A percentile compares a stretch with the other conserved stretches of the same genome.
These are phyloP conservation scores for Platycheirus albimanus DNA, from an alignment of 2,888 invertebrate genomes.

Conservation along the genomic window DNA sequence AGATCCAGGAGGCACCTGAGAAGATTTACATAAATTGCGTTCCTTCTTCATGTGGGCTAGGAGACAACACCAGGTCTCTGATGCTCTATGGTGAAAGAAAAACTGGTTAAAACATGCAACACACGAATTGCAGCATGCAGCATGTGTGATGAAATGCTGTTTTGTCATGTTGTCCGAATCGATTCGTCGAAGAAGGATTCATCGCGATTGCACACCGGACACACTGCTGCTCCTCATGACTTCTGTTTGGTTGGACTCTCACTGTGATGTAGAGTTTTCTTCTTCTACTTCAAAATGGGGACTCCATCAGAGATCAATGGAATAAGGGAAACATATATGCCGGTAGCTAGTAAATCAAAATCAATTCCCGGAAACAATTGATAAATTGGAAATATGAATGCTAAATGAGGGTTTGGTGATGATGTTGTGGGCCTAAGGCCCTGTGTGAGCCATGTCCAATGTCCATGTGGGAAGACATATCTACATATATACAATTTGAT, in stretches of 20 bases:
- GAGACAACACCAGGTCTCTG: constrained; percentile 19
- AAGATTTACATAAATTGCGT: constrained; percentile 42
- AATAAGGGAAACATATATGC: constrained; percentile 28
- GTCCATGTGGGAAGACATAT: constrained; percentile 28
- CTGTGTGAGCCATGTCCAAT: constrained; percentile 8
- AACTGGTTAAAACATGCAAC: constrained; percentile 60
- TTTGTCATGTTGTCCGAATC: constrained; percentile 68
- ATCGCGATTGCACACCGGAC: constrained; percentile 53
- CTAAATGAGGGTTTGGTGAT: constrained; percentile 32
- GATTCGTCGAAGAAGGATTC: constrained; percentile 68
- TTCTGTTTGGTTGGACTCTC: constrained; percentile 51
- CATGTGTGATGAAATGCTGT: constrained; percentile 57
- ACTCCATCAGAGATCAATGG: constrained; percentile 17
- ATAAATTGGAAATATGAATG: constrained; percentile 67
- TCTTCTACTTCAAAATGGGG: background rate
- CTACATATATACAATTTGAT: constrained; percentile 20
- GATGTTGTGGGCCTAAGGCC: constrained; percentile 2
- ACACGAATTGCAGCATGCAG: constrained; percentile 41
- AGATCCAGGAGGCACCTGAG: constrained; percentile 16
- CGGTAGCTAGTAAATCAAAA: constrained; percentile 65
- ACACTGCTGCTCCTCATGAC: constrained; percentile 45
- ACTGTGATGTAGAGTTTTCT: background rate
- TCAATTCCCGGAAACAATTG: constrained; percentile 70
- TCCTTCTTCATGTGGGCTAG: constrained; percentile 50
- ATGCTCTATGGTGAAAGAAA: background rate